Evolutionary conservation across 2,113 vertebrate species (phyloP).

Genomic region (Myiozetetes cayanensis): DNA sequence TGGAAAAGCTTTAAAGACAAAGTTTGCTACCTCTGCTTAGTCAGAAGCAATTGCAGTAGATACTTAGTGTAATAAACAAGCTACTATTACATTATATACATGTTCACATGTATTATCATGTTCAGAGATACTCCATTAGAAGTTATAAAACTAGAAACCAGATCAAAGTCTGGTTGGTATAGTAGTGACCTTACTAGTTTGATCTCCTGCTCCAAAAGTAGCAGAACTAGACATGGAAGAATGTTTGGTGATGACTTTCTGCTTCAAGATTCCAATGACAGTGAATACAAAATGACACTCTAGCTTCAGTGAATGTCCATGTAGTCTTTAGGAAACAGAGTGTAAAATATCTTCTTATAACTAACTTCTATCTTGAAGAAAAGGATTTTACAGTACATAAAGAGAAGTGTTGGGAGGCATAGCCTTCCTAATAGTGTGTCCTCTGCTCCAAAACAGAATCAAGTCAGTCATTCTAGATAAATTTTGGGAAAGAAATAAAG

Average conservation of each 20-base stretch:
- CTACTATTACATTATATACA: neutral
- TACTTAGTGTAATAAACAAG: constrained; percentile 21
- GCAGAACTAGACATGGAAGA: neutral
- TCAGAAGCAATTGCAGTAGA: neutral
- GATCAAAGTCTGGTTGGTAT: neutral
- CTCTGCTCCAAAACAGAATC: neutral
- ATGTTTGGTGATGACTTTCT: neutral
- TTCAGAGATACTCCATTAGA: neutral
- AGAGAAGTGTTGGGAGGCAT: neutral
- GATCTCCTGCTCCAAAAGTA: neutral
- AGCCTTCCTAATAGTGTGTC: neutral
- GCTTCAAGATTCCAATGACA: neutral
- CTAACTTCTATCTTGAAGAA: neutral
- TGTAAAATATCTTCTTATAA: neutral
- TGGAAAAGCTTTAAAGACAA: constrained; percentile 11
- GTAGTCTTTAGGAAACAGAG: neutral
- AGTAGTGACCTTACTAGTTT: neutral
- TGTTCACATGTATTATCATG: neutral
- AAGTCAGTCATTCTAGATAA: neutral
- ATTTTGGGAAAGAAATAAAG: neutral
- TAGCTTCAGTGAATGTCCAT: neutral
- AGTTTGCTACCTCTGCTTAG: neutral
- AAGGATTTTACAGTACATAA: neutral
- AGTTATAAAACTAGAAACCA: neutral
- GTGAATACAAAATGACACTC: neutral